Evolutionary conservation across 2,113 vertebrate species (phyloP).

Genomic region (Chloroceryle aenea): DNA sequence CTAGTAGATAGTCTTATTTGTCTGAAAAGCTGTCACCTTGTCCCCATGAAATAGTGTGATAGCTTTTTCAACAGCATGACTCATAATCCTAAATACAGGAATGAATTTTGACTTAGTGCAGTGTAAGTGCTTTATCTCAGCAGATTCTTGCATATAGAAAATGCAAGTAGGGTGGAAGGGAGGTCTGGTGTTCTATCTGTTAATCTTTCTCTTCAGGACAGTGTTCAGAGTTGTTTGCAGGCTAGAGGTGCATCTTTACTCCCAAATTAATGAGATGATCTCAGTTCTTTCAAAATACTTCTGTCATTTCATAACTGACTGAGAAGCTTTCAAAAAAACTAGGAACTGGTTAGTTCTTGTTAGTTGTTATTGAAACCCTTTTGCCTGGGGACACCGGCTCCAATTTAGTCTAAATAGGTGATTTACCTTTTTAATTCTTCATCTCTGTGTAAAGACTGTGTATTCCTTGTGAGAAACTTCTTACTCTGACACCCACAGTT

Average conservation of each 20-base stretch:
- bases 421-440: slow-evolving; percentile 6
- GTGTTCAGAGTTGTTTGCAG: background rate
- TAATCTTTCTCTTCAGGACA: background rate
- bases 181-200: background rate
- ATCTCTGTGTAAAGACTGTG: background rate
- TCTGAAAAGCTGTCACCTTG: background rate
- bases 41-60: background rate
- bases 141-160: background rate
- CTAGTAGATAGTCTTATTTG: background rate
- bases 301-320: background rate
- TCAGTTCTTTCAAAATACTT: background rate
- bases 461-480: slow-evolving; percentile 18
- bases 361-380: slow-evolving; percentile 8
- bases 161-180: background rate
- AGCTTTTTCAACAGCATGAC: slow-evolving; percentile 32
- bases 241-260: background rate
- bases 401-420: background rate
- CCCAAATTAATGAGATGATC: background rate
- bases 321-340: background rate
- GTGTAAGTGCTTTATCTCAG: slow-evolving; percentile 24
- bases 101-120: slow-evolving; percentile 6
- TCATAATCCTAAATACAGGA: slow-evolving; percentile 44
- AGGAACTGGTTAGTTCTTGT: background rate
- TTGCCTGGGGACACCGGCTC: background rate
- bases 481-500: background rate